Conservation (phyloP, 2,888 invertebrate species). For the Lasius platythorax region DNA sequence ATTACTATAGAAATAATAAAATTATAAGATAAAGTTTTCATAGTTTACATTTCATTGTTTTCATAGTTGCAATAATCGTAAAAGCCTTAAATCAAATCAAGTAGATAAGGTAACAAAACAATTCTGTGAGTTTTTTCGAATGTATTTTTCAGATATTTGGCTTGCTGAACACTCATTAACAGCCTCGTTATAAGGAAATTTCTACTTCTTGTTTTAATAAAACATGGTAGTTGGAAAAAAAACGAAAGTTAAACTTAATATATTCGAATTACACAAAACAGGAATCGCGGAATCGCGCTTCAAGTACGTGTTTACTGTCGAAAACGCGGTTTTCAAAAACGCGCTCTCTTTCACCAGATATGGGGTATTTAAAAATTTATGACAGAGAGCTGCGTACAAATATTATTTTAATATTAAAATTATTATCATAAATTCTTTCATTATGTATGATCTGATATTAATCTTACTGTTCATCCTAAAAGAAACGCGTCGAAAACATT, state of each 20-base stretch:
- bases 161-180: background rate
- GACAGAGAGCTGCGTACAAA: background rate
- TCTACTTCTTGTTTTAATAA: slow-evolving; percentile 16
- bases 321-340: background rate
- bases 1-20: background rate
- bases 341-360: slow-evolving; percentile 18
- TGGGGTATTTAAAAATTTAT: slow-evolving; percentile 9
- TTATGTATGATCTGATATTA: background rate
- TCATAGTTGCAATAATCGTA: background rate
- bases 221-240: background rate
- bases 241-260: slow-evolving; percentile 45
- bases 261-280: slow-evolving; percentile 49
- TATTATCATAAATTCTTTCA: background rate
- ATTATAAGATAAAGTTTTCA: background rate
- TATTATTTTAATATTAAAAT: background rate
- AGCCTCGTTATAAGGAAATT: background rate
- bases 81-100: background rate
- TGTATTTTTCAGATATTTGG: background rate
- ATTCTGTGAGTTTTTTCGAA: background rate
- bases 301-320: background rate
- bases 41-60: background rate
- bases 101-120: background rate
- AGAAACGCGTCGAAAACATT: background rate
- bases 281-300: slow-evolving; percentile 30
- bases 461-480: background rate